phyloP scores from a whole-genome alignment of 2,888 invertebrate species.

The Unio delphinus region DNA sequence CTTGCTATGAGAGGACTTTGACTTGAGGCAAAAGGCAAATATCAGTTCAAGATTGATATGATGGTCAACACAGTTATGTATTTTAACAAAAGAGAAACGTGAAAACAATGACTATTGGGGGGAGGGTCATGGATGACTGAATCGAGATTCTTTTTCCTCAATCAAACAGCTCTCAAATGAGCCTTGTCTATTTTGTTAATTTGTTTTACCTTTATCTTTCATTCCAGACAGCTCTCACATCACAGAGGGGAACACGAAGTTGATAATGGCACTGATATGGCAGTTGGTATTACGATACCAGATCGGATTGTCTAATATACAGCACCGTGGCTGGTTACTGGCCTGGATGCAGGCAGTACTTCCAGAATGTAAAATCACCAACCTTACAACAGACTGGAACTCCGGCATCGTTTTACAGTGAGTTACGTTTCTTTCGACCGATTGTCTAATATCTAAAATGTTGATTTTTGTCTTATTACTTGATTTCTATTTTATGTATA shows the following conservation, averaged over 20 bases:
- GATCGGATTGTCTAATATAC: conserved; percentile 95
- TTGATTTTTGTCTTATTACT: neutral
- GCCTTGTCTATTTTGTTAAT: neutral
- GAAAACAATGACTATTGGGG: too few relatives aligned
- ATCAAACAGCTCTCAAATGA: neutral
- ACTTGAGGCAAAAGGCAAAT: too few relatives aligned
- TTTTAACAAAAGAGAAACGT: too few relatives aligned
- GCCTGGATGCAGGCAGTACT: conserved; percentile 86
- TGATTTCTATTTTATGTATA: neutral
- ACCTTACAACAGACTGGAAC: conserved; percentile 98
- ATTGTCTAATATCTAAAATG: neutral
- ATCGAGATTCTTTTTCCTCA: neutral
- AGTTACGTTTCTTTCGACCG: conserved; percentile 19
- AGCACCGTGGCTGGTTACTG: conserved; percentile 96
- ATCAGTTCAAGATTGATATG: too few relatives aligned
- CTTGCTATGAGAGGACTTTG: too few relatives aligned
- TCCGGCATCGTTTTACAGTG: conserved; percentile 88
- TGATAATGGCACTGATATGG: conserved; percentile 97
- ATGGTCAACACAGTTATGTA: too few relatives aligned
- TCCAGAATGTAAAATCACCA: conserved; percentile 76
- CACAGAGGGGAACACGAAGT: conserved; percentile 95
- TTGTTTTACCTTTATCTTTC: neutral
- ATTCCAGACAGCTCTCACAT: conserved; percentile 94
- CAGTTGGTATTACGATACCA: conserved; percentile 97
- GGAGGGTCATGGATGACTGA: too few relatives aligned